Base-by-base conservation (phyloP, 23 tunicate genomes). In the Ciona savignyi region DNA sequence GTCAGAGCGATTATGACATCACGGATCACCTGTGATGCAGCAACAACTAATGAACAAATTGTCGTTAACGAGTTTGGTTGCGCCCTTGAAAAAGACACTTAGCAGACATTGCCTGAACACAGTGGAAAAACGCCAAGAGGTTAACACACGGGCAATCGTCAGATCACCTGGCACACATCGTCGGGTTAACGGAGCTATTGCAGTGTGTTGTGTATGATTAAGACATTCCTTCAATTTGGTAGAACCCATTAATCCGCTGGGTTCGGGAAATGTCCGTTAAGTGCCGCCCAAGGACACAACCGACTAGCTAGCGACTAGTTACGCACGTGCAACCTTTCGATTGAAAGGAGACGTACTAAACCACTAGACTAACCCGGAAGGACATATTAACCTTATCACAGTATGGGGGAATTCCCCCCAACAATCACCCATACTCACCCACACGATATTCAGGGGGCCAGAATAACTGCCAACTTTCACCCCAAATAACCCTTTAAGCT, bases 381-480 rank as follows among this genome's bases (percentile, higher is more conserved):
- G n/a, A n/a, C n/a, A n/a, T n/a, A n/a, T n/a, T n/a, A n/a, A n/a
- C n/a, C 15, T 6, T 42, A 42, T 42, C 56, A 42, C 56, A 6
- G 15, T 42, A 9, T 15, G n/a, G 9, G 9, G 15, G 56, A 64
- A 64, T 64, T 6, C 11, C 11, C 29, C 27, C 9, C 25, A 30
- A 19, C 27, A 25, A 62, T 70, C 48, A 70, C 30, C 9, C 4
- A 27, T 60, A 65, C 87, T 72, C 64, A 88, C 96, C 87, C 87
- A 88, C 33, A 88, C 77, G 1, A 68, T 31, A 27, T 79, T 71
- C 0, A 88, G 72, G 0, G 87, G 87, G 15, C 87, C 96, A 4
- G 96, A 80, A 72, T 88, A 88, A 62, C 96, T 88, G 60, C 84
- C 76, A 15, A 82, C 62, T 67, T 77, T 77, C 25, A 88, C 87